Evolutionary conservation across 2,888 invertebrate species (phyloP).

Genomic region (Bugula neritina): DNA sequence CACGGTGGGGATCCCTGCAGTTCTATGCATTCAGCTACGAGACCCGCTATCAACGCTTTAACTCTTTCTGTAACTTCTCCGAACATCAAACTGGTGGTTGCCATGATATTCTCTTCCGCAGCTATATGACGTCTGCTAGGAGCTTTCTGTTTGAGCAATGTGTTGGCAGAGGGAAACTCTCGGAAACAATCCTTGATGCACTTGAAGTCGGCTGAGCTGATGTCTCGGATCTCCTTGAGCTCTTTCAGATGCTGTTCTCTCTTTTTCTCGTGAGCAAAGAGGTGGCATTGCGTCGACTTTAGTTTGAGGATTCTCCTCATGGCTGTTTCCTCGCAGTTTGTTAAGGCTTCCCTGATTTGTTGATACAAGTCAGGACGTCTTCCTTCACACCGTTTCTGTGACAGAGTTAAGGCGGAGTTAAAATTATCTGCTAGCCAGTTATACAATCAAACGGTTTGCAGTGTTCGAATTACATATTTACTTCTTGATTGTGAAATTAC

Average conservation of each 20-base stretch:
- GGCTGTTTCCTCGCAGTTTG: neutral
- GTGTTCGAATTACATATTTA: too few species aligned
- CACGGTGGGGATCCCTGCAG: slow-evolving; percentile 14
- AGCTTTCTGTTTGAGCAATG: slow-evolving; percentile 22
- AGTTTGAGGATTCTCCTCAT: slow-evolving; percentile 21
- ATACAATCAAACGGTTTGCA: too few species aligned
- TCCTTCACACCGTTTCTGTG: slow-evolving; percentile 7
- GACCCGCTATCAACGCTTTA: neutral
- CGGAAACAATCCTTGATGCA: slow-evolving; percentile 7
- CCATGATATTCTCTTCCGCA: slow-evolving; percentile 21
- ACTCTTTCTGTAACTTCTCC: slow-evolving; percentile 18
- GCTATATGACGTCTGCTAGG: slow-evolving; percentile 18
- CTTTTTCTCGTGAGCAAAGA: slow-evolving; percentile 20
- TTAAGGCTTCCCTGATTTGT: neutral
- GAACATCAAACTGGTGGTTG: slow-evolving; percentile 15
- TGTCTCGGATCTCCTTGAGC: slow-evolving; percentile 15
- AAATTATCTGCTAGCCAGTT: too few species aligned
- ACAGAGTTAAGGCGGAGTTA: neutral
- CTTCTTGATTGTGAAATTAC: too few species aligned
- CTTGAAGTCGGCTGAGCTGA: slow-evolving; percentile 17
- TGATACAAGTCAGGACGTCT: neutral
- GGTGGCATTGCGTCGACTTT: slow-evolving; percentile 9
- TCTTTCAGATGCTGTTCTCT: slow-evolving; percentile 1
- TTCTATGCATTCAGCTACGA: neutral
- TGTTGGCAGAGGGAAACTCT: slow-evolving; percentile 13